phyloP scores from a whole-genome alignment of 2,113 vertebrate species.

The Casuarius casuarius region DNA sequence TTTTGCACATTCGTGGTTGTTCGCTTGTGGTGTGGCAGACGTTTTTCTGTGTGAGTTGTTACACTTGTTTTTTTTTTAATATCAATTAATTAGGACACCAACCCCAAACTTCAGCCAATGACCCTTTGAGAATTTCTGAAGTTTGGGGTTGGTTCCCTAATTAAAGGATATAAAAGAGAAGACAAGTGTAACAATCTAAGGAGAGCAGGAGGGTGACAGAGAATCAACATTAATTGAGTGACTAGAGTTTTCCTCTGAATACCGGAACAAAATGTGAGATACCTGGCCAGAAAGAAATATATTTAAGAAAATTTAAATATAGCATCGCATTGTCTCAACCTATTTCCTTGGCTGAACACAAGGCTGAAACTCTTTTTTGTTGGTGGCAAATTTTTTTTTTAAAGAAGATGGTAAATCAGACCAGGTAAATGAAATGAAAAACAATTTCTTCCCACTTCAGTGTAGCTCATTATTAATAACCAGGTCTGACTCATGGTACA shows the following conservation, averaged over 20 bases:
- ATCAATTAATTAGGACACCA: not conserved
- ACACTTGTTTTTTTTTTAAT: not conserved
- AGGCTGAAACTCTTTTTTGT: not conserved
- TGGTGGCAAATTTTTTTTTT: not conserved
- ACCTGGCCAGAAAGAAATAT: not conserved
- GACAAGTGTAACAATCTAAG: not conserved
- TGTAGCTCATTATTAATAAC: slow-evolving; percentile 11
- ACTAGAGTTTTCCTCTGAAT: not conserved
- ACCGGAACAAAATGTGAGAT: not conserved
- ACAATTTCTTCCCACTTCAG: not conserved
- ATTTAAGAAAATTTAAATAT: not conserved
- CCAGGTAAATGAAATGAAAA: not conserved
- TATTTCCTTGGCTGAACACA: not conserved
- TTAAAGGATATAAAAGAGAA: not conserved
- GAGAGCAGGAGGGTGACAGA: not conserved
- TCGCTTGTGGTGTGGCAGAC: not conserved
- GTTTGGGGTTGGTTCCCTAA: not conserved
- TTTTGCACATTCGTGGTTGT: not conserved
- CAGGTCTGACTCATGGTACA: not conserved
- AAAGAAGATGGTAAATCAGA: not conserved
- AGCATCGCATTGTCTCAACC: not conserved
- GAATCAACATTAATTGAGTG: not conserved
- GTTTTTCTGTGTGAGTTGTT: not conserved
- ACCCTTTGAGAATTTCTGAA: not conserved
- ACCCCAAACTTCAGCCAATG: not conserved